phyloP scores from a whole-genome alignment of 2,797 vertebrate genomes.

The Mareca strepera region DNA sequence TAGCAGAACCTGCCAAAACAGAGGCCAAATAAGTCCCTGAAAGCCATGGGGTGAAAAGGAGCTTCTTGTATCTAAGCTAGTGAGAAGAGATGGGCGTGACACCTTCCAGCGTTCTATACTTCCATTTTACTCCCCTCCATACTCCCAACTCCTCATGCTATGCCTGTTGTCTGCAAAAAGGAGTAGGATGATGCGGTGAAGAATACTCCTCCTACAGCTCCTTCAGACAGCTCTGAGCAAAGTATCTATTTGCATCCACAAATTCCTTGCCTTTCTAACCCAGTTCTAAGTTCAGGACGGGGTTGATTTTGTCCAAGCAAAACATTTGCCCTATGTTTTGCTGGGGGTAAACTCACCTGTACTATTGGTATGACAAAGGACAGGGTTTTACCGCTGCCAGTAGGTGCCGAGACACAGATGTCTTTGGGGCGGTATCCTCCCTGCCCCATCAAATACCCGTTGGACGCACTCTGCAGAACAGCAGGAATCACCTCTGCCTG shows the following conservation, averaged over 20 bases:
- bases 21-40: not conserved
- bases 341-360: conserved; percentile 80
- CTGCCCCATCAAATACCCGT: conserved; percentile 84
- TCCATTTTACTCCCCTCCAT: not conserved
- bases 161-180: not conserved
- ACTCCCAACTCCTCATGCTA: not conserved
- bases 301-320: not conserved
- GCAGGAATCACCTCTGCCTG: conserved; percentile 93
- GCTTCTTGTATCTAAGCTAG: not conserved
- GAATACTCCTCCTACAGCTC: not conserved
- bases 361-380: conserved; percentile 92
- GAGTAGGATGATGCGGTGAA: not conserved
- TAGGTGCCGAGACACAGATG: conserved; percentile 94
- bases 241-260: not conserved
- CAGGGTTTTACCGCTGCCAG: conserved; percentile 95
- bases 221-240: not conserved
- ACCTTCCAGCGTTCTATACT: not conserved
- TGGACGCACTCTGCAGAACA: conserved; percentile 81
- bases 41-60: not conserved
- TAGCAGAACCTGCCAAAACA: conserved; percentile 82
- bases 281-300: not conserved
- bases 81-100: not conserved
- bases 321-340: not conserved
- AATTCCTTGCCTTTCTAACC: not conserved
- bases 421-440: conserved; percentile 91